A percentile compares a stretch with the other conserved stretches of the same genome.
These are phyloP conservation scores for Calameuta pallipes DNA, from an alignment of 2,888 invertebrate species.

Conservation along the genomic window DNA sequence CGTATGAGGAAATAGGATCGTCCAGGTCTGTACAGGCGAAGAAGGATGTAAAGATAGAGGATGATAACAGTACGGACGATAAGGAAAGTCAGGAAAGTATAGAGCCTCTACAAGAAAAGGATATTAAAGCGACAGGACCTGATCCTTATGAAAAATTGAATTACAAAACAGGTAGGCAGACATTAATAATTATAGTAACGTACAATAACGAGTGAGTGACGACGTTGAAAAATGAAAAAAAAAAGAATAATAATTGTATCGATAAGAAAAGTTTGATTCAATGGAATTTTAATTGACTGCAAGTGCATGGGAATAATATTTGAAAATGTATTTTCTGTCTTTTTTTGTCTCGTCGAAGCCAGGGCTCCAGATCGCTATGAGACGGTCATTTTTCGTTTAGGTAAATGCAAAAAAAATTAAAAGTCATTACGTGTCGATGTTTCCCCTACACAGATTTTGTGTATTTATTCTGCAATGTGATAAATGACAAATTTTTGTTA, in stretches of 20 bases:
- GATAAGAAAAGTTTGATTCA: background rate
- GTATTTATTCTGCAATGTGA: background rate
- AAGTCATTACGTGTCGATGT: constrained; percentile 24
- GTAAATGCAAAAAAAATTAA: constrained; percentile 53
- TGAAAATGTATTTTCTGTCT: constrained; percentile 25
- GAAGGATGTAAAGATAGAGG: constrained; percentile 40
- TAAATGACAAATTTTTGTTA: background rate
- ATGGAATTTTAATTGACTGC: background rate
- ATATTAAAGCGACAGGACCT: constrained; percentile 64
- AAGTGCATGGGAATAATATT: background rate
- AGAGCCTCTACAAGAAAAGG: constrained; percentile 61
- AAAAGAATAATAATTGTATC: too few species aligned
- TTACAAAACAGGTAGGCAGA: constrained; percentile 62
- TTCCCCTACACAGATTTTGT: background rate
- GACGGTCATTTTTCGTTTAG: constrained; percentile 63
- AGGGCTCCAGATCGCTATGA: constrained; percentile 64
- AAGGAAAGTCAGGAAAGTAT: constrained; percentile 57
- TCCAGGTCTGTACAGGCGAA: constrained; percentile 48
- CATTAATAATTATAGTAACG: background rate
- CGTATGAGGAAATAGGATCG: constrained; percentile 62
- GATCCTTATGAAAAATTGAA: constrained; percentile 67
- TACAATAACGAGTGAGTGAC: background rate
- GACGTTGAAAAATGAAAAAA: background rate
- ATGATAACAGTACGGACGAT: constrained; percentile 48
- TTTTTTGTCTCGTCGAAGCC: constrained; percentile 47